phyloP scores from a whole-genome alignment of 2,797 vertebrate genomes.

The Microcaecilia unicolor region DNA sequence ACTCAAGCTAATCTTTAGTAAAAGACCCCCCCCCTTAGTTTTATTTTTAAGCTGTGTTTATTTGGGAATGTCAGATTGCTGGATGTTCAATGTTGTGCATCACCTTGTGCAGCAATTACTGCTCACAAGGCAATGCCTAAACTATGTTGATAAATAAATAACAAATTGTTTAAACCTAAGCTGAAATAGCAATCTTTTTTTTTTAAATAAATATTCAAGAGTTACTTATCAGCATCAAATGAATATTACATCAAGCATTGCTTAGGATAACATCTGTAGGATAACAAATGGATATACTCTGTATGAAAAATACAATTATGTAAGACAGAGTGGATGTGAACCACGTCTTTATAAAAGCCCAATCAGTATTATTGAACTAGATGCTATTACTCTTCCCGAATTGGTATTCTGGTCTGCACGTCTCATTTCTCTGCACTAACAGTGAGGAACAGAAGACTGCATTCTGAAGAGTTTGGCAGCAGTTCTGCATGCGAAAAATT shows the following conservation, averaged over 20 bases:
- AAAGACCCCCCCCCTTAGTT: too few relatives aligned
- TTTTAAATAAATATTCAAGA: not conserved
- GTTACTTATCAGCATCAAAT: conserved; percentile 5
- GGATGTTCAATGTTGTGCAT: too few relatives aligned
- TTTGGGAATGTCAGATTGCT: too few relatives aligned
- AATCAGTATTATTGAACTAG: conserved; percentile 7
- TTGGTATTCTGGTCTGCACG: not conserved
- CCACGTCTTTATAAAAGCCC: conserved; percentile 5
- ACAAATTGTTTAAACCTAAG: too few relatives aligned
- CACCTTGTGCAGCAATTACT: too few relatives aligned
- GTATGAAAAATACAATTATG: conserved; percentile 15
- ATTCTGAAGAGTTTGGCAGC: conserved; percentile 7
- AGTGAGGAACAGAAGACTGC: conserved; percentile 11
- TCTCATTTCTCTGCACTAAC: conserved; percentile 11
- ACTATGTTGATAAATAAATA: too few relatives aligned
- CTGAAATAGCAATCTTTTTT: too few relatives aligned
- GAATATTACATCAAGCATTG: conserved; percentile 22
- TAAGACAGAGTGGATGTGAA: conserved; percentile 2
- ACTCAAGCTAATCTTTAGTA: too few relatives aligned
- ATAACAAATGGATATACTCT: conserved; percentile 3
- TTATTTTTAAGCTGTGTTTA: too few relatives aligned
- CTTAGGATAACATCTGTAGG: conserved; percentile 7
- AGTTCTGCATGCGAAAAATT: conserved; percentile 3
- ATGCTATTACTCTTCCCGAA: not conserved
- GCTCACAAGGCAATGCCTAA: too few relatives aligned